Base-by-base conservation (phyloP, 2,888 invertebrate genomes). In the Omphaloscelis lunosa region DNA sequence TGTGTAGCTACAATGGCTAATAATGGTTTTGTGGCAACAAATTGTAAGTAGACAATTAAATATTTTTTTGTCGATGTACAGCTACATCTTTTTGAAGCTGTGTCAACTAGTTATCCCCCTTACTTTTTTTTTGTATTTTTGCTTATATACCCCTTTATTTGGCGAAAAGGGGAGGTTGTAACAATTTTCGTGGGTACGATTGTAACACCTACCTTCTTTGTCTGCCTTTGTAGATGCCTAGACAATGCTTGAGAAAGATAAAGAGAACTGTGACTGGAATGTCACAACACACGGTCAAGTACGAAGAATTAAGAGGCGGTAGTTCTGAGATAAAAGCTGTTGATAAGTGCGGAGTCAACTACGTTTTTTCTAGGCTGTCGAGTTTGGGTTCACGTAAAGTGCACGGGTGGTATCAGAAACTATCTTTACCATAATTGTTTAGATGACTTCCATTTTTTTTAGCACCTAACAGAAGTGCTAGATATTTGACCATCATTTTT, bases 161-260 rank as follows among this genome's bases (percentile, higher is more conserved):
- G 6, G 20, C 34, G 20, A 34, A 69, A 69, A 61, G 70, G 67
- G 67, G 29, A 58, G 66, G 67, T 34, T 72, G 56, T 56, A 81
- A 56, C 27, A 41, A 34, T 27, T 61, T 82, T 62, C 63, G 29
- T 76, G n/a, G 82, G 69, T 41, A 70, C 29, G 34, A 63, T 61
- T 81, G 80, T 80, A 80, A 80, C 67, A 67, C 27, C 59, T 72
- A 15, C 48, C 63, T 63, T 73, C 48, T 77, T 77, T 85, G 53
- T 85, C 69, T 86, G 58, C 82, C 66, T 86, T 83, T 77, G 83
- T 83, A 86, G 80, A 89, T 88, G 71, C 77, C 87, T 84, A 88
- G 58, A 78, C 71, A 86, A 65, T 86, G 51, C 83, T 77, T 76
- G 83, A 82, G 82, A 85, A 82, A 85, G 61, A 72, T 82, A 58